A percentile compares a stretch with the other conserved stretches of the same genome.
Evolutionary conservation across 2,113 vertebrate genomes (phyloP).

Genomic region (Gallinago undulata): DNA sequence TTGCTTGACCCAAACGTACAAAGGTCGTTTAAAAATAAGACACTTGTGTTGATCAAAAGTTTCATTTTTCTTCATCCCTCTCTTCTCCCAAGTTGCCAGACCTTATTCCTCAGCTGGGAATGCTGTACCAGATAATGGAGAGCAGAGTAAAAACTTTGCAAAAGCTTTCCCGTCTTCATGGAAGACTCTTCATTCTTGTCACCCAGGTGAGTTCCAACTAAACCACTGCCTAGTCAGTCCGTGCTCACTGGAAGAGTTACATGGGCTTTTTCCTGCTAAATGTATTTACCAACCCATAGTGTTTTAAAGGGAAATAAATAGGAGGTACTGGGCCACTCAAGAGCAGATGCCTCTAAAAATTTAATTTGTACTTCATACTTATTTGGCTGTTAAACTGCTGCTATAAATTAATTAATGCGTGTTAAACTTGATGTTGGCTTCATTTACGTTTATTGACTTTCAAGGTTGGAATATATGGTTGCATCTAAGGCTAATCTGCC

Average conservation of each 20-base stretch:
- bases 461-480: neutral
- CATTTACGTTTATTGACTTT: neutral
- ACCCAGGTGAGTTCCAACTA: slow-evolving; percentile 81
- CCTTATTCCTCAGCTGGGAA: slow-evolving; percentile 88
- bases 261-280: neutral
- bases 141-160: slow-evolving; percentile 93
- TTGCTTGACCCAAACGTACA: neutral
- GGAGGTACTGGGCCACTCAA: neutral
- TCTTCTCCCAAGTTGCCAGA: slow-evolving; percentile 84
- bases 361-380: neutral
- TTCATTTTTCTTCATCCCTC: neutral
- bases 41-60: neutral
- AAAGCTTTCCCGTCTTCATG: slow-evolving; percentile 90
- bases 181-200: slow-evolving; percentile 91
- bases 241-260: neutral
- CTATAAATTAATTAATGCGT: neutral
- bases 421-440: neutral
- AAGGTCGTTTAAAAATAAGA: neutral
- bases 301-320: neutral
- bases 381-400: neutral
- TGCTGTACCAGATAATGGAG: slow-evolving; percentile 94
- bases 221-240: neutral
- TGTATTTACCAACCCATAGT: neutral
- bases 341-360: neutral
- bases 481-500: neutral